Evolutionary conservation across 2,797 vertebrate species (phyloP), one percentile per base, ranked within the genome.

Genomic region (Coregonus ussuriensis): DNA sequence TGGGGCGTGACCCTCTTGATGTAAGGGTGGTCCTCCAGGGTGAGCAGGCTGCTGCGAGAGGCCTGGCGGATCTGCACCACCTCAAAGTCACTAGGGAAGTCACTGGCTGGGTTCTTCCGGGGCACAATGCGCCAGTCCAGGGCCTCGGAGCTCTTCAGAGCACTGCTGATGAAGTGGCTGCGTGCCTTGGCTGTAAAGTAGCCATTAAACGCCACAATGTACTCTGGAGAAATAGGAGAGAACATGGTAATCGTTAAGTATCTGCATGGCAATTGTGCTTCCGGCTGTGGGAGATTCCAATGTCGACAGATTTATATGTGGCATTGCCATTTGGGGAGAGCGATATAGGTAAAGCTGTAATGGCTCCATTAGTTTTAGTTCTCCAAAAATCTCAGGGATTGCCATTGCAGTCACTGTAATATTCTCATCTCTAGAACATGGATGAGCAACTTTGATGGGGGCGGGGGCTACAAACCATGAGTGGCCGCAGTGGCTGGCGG

Each of bases 51-150:
- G 33, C 91, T 91, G 41, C 86, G 93, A 70, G 97, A 95, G 0
- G 94, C 96, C 79, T 96, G 96, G 1, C 94, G 94, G 80, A 16
- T 35, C 99, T 97, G 91, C 97, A 96, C 84, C 99, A 95, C 82
- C 99, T 99, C 98, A 72, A 99, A 99, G 91, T 99, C 98, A 2
- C 98, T 99, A 6, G 98, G 98, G 76, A 97, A 99, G 91, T 99
- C 96, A 1, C 97, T 97, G 79, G 98, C 98, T 0, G 98, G 97
- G 90, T 99, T 99, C 90, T 98, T 94, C 75, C 98, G 93, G 63
- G 96, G 96, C 76, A 99, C 92, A 37, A 99, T 97, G 91, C 94
- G 96, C 98, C 98, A 99, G 82, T 96, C 95, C 82, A 95, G 74
- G 59, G 29, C 82, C 81, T 0, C 41, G 74, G 3, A 37, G 33